Base-by-base conservation (phyloP, 2,888 invertebrate genomes). In the Cordilura impudica region DNA sequence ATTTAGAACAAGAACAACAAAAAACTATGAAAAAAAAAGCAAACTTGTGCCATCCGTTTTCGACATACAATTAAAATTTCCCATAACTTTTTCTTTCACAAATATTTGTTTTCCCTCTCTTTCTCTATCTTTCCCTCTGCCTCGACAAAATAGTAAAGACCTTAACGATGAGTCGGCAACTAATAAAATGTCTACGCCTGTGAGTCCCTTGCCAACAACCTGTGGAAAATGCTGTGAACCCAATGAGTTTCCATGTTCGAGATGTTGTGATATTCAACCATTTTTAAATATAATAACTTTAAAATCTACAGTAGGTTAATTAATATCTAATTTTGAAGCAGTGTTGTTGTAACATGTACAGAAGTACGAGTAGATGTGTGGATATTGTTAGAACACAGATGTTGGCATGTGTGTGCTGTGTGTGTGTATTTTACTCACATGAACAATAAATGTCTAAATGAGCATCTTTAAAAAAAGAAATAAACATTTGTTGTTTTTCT, bases 251-350 rank as follows among this genome's bases (percentile, higher is more conserved):
- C 19, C 45, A 5, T 61, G 61, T 47, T 47, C 31, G 2, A 3
- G 14, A 1, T 63, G 47, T 18, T 49, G 61, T 31, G 45, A 43
- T 16, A 10, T 8, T 4, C 16, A 4, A 2, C 19, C 47, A 8
- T 8, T 63, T 2, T 19, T 63, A 31, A 47, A 18, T 47, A 4
- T 12, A 1, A 1, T 31, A 31, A 63, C 61, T 63, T 47, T 63
- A 31, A 63, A 47, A 63, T 8, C 61, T 31, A 18, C 31, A 6
- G 47, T 19, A 3, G 47, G 47, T 21, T 63, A 63, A 49, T 49
- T 63, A 18, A 35, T 35, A 4, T 35, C 26, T 12, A 4, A 35
- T 12, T 35, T 35, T 35, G 0, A 35, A 39, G n/a, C n/a, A n/a
- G 4, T 39, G 35, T 39, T 1, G 12, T n/a, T 26, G 26, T 26